Evolutionary conservation across 2,113 vertebrate species (phyloP).

Genomic region (Prionailurus bengalensis): DNA sequence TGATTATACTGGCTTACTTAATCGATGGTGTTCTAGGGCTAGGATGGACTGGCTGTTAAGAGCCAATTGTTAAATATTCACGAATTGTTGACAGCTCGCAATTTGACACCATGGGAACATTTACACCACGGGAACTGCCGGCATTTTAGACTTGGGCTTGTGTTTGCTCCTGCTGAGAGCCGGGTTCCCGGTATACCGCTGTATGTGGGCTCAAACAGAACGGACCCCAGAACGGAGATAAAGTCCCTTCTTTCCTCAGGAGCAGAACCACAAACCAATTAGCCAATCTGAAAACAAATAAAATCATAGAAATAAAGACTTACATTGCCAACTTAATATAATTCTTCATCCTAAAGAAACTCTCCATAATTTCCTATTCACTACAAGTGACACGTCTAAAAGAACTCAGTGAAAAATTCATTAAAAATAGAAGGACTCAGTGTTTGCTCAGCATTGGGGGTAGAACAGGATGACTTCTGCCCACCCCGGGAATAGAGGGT

Average conservation of each 20-base stretch:
- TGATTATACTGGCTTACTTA: not conserved
- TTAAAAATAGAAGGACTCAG: not conserved
- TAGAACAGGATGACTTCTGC: not conserved
- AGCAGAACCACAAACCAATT: not conserved
- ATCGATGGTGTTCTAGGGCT: not conserved
- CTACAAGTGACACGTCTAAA: not conserved
- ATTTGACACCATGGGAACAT: not conserved
- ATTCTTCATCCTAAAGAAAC: not conserved
- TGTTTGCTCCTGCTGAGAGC: not conserved
- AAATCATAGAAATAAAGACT: not conserved
- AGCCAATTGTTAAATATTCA: not conserved
- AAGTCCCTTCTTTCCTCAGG: not conserved
- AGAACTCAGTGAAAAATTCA: not conserved
- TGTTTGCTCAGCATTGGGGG: not conserved
- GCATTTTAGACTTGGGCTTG: not conserved
- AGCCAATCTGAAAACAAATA: constrained; percentile 3
- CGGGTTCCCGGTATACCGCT: not conserved
- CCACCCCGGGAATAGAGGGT: not conserved
- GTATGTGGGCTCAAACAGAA: not conserved
- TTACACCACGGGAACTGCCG: not conserved
- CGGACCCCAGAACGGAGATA: not conserved
- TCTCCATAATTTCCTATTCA: not conserved
- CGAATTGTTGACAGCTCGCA: not conserved
- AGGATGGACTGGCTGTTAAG: not conserved
- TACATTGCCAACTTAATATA: not conserved